Evolutionary conservation across 1,140 invertebrate genomes (phyloP).

Genomic region (Hyphantria cunea): DNA sequence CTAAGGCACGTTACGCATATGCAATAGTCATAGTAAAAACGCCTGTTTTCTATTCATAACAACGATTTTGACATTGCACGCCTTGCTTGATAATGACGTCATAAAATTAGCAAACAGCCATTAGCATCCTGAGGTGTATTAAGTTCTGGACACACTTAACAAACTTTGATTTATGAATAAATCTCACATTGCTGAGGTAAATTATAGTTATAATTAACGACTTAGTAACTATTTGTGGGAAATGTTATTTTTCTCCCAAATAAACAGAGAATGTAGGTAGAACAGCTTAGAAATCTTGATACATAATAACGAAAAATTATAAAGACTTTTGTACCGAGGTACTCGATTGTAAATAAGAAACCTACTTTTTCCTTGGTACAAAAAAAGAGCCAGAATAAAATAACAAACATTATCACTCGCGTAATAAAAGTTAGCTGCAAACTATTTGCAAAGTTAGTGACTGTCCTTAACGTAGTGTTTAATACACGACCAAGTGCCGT

Average conservation of each 20-base stretch:
- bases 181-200: not conserved
- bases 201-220: too few species aligned
- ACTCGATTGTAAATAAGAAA: too few species aligned
- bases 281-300: too few species aligned
- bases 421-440: not conserved
- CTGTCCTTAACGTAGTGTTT: slow-evolving; percentile 8
- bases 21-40: slow-evolving; percentile 10
- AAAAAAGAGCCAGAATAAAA: too few species aligned
- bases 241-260: too few species aligned
- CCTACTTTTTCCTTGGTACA: too few species aligned
- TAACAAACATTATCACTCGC: not conserved
- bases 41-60: slow-evolving; percentile 25
- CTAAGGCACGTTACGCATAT: slow-evolving; percentile 7
- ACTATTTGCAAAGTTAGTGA: not conserved
- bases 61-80: slow-evolving; percentile 16
- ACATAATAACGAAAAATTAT: too few species aligned
- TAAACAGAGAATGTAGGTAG: too few species aligned
- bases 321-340: too few species aligned
- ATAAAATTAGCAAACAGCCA: slow-evolving; percentile 20
- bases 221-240: too few species aligned
- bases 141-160: not conserved
- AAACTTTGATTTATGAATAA: not conserved
- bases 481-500: slow-evolving; percentile 18
- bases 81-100: slow-evolving; percentile 18
- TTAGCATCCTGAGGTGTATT: slow-evolving; percentile 8